Evolutionary conservation across 2,113 vertebrate genomes (phyloP), one percentile per base, ranked within the genome.

Genomic region (Cavia porcellus): DNA sequence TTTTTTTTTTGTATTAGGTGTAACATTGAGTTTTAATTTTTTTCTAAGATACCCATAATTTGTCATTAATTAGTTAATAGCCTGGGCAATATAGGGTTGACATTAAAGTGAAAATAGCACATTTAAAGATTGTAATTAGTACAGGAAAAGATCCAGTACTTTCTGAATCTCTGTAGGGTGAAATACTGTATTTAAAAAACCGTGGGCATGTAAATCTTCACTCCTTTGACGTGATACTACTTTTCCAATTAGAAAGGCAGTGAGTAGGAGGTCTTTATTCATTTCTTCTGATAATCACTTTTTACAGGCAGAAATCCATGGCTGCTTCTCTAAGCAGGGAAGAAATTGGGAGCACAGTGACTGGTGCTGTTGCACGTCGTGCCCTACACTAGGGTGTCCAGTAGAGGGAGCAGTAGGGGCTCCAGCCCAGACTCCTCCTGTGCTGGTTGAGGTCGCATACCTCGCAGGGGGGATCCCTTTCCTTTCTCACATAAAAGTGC

Each of bases 401-500:
- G 89, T 92, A 97, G 77, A 90, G 86, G 89, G 86, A 82, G 70
- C 57, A 92, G n/a, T 47, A n/a, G 59, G 24, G 72, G 15, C 70
- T 75, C 32, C 15, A 90, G 2, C 57, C 20, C 11, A 75, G 28
- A 24, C 9, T 84, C 28, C 57, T 28, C 19, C 32, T 74, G 17
- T 30, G 9, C 25, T 64, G 28, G 47, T 50, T 66, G 82, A 55
- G 79, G 57, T 50, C 92, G 32, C 35, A 38, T 77, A 88, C 86
- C 17, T 66, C 94, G 47, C 35, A 74, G 52, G 47, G 50, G 24
- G 35, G 30, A n/a, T 64, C 47, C 9, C 14, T 92, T 92, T 74
- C 35, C 52, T 47, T 15, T 52, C 47, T 86, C 45, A 50, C 35
- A 59, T 47, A 88, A 52, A 88, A n/a, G 9, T 66, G 17, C 20